phyloP scores from a whole-genome alignment of 2,888 invertebrate genomes.

The Dorcus parallelipipedus region DNA sequence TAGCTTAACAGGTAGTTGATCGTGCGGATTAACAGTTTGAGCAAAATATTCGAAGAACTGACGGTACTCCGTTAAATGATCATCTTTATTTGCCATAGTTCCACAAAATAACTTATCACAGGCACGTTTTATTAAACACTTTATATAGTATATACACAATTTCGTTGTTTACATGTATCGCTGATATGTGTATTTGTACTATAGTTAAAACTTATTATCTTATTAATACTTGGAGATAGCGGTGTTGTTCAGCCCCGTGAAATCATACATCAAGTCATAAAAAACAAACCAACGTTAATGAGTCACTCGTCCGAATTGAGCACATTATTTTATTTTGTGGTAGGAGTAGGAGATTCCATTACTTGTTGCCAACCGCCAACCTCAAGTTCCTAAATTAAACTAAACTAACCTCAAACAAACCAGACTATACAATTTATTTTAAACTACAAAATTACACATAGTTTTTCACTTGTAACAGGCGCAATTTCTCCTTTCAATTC shows the following conservation, averaged over 20 bases:
- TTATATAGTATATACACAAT: constrained; percentile 31
- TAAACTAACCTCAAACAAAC: constrained; percentile 1
- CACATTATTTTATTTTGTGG: constrained; percentile 8
- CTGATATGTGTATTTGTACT: constrained; percentile 42
- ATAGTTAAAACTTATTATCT: constrained; percentile 22
- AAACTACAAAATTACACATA: constrained; percentile 36
- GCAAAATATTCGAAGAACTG: constrained; percentile 72
- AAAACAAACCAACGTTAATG: constrained; percentile 20
- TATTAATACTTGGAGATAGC: constrained; percentile 16
- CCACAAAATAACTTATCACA: constrained; percentile 26
- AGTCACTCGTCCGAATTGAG: constrained; percentile 22
- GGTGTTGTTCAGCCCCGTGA: constrained; percentile 11
- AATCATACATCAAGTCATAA: constrained; percentile 19
- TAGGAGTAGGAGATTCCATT: constrained; percentile 11
- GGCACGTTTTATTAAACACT: constrained; percentile 19
- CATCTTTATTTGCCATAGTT: constrained; percentile 57
- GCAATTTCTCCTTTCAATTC: constrained; percentile 54
- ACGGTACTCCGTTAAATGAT: constrained; percentile 66
- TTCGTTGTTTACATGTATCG: constrained; percentile 36
- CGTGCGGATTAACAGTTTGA: constrained; percentile 64
- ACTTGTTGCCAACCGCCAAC: constrained; percentile 3
- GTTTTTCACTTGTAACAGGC: constrained; percentile 24
- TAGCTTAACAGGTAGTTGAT: constrained; percentile 71
- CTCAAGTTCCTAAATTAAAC: not conserved
- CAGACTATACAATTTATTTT: constrained; percentile 2